Evolutionary conservation across 37 sponge, comb jelly and placozoan species (phyloP), one percentile per base, ranked within the genome.

Genomic region (Eunapius fragilis): DNA sequence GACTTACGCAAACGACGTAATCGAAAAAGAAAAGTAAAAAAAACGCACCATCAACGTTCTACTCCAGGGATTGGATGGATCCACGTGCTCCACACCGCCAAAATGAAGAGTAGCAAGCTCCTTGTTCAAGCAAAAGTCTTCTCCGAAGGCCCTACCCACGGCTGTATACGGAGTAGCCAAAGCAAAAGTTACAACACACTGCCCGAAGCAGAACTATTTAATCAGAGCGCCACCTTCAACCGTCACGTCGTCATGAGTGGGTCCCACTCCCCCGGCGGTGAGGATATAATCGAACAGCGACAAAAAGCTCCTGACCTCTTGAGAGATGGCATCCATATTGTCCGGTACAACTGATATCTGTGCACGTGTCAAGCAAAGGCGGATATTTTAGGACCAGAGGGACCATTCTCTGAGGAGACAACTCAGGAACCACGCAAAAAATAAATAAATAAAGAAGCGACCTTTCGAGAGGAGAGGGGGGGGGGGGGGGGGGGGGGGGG

Each of bases 241-340:
- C 25, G 97, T 96, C 82, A 96, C 90, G 85, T 96, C 97, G 91
- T 96, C 97, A 71, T 94, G 94, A 26, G 97, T 96, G 0, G 94
- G 94, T 36, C 97, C 97, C 22, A 96, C 67, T 10, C 97, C 97
- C 33, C 97, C 97, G 13, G 92, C 72, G 32, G 97, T 96, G 31
- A 96, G 27, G 11, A 96, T 92, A 73, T 82, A 88, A 37, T 93
- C 86, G 47, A 87, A 89, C 19, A 31, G 3, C 2, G 70, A 27
- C 0, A 94, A 75, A 31, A 89, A 77, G 25, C 26, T 14, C 34
- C 37, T 47, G 30, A 96, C 94, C 47, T 93, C 90, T 22, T 82
- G 69, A 13, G 88, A 89, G 36, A 96, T 94, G 23, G 36, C 83
- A 3, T 86, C 79, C 24, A 91, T 30, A 50, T 79, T 72, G 70